Evolutionary conservation across 1,140 invertebrate genomes (phyloP), one percentile per base, ranked within the genome.

Genomic region (Babylonia areolata): DNA sequence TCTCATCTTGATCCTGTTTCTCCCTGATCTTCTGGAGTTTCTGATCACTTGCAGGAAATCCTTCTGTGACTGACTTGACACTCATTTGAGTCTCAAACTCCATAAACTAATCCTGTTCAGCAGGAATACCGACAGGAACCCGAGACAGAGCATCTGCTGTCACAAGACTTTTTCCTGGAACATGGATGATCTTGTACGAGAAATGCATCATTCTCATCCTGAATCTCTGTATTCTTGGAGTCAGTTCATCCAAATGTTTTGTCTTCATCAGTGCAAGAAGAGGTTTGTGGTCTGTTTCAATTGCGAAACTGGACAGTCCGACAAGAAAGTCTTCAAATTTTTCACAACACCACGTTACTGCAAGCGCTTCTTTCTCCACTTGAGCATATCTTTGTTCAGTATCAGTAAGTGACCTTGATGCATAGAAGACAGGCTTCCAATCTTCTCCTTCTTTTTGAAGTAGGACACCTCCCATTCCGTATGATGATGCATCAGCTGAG

Each of bases 361-460:
- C n/a, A n/a, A n/a, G n/a, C n/a, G n/a, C n/a, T n/a, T 73, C 33
- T 23, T 73, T 73, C 33, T 73, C 69, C n/a, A 73, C 33, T 11
- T 35, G 2, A 5, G 17, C n/a, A 6, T 35, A 35, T 23, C 33
- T 73, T 73, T 73, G 6, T 31, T 73, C 69, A 64, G 58, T 28
- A 28, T 37, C 69, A 73, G n/a, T 73, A 6, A 73, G 33, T 37
- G 69, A 73, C 11, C 31, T 31, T 11, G 69, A 73, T 11, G 20
- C 23, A 35, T 35, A 35, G 33, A 88, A 88, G 11, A 91, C 88
- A 90, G 58, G 58, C 28, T 28, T 64, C 58, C 58, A 64, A 12
- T 3, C 58, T 23, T 64, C 58, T 17, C 28, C 58, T 28, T 64
- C 17, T 23, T 23, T 64, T 28, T 64, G 58, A 17, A 35, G 69